Conservation (phyloP, 1,140 invertebrate species). For the Lepidurus packardi region DNA sequence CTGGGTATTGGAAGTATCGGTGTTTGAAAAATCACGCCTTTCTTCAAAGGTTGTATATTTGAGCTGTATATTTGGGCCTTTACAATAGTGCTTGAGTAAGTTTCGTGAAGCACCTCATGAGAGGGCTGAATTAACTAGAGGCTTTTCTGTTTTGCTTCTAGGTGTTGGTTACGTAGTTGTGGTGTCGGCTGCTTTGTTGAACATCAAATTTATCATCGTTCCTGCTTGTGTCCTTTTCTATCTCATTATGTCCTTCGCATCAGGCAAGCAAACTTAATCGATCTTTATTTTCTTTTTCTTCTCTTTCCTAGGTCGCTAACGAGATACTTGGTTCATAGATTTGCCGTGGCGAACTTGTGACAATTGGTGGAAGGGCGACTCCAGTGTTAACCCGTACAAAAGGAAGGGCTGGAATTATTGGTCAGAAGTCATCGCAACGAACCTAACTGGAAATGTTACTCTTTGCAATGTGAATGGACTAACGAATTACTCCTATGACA, state of each 20-base stretch:
- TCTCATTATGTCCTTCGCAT: conserved; percentile 82
- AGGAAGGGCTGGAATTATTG: conserved; percentile 52
- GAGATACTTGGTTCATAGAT: conserved; percentile 50
- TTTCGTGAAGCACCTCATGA: too few species aligned
- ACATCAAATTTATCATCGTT: conserved; percentile 98
- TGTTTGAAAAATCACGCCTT: too few species aligned
- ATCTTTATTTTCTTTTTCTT: background rate
- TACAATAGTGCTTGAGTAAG: too few species aligned
- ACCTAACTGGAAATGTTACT: conserved; percentile 48
- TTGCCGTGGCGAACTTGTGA: conserved; percentile 92
- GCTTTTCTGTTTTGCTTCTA: too few species aligned
- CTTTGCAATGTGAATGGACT: conserved; percentile 60
- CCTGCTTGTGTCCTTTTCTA: conserved; percentile 97
- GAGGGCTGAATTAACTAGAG: too few species aligned
- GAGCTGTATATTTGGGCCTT: too few species aligned
- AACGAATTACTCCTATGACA: conserved; percentile 57
- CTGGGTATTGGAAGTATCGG: too few species aligned
- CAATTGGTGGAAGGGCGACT: conserved; percentile 85
- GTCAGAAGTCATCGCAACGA: conserved; percentile 42
- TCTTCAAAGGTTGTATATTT: too few species aligned
- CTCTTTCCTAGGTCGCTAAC: background rate
- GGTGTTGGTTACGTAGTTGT: too few species aligned
- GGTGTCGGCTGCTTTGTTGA: too few species aligned
- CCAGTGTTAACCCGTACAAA: conserved; percentile 74
- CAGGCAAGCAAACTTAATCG: conserved; percentile 52